These are phyloP conservation scores for Thaumatotibia leucotreta DNA, from an alignment of 1,140 invertebrate species.

Conservation along the genomic window DNA sequence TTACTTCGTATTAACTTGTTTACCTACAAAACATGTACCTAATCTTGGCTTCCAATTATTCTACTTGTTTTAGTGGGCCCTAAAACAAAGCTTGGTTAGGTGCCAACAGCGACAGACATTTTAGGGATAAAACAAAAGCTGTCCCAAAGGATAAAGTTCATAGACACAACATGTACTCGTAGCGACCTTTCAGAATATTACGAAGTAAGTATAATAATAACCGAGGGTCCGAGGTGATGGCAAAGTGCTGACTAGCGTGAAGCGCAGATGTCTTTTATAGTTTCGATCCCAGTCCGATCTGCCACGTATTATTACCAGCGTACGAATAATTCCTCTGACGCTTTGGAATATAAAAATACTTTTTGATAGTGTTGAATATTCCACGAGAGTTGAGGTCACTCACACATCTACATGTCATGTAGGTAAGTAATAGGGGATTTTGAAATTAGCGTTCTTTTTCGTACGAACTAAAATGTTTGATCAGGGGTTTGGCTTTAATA, in stretches of 20 bases:
- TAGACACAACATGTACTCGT: not conserved
- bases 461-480: no score
- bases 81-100: not conserved
- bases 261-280: slow-evolving; percentile 12
- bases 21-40: no score
- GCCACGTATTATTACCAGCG: not conserved
- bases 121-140: not conserved
- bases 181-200: not conserved
- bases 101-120: not conserved
- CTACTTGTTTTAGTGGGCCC: not conserved
- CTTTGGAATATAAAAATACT: not conserved
- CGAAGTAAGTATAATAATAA: slow-evolving; percentile 2
- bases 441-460: no score
- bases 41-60: not conserved
- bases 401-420: no score
- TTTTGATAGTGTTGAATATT: no score
- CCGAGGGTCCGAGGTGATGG: not conserved
- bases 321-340: not conserved
- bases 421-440: no score
- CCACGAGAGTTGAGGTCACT: no score
- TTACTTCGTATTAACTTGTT: no score
- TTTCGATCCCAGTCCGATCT: not conserved
- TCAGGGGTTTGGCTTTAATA: no score
- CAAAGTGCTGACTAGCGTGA: not conserved
- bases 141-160: not conserved